Evolutionary conservation across 2,888 invertebrate species (phyloP), one percentile per base, ranked within the genome.

Genomic region (Hirtodrosophila trivittata): DNA sequence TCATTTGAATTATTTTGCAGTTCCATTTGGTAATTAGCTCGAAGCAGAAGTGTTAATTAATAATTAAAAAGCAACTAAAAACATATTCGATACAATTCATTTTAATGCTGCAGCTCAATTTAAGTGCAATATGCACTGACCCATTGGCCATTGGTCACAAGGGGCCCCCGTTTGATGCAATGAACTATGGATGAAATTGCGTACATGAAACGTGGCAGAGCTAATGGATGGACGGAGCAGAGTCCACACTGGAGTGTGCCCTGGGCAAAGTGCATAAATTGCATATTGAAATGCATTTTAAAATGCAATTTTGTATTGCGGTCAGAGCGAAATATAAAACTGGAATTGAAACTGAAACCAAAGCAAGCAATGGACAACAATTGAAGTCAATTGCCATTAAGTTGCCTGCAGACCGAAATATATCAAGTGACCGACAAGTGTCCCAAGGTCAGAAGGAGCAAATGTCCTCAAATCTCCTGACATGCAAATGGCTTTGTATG

Each of bases 301-400:
- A 73, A 64, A 70, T 62, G 73, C 75, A 75, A 78, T 82, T 78
- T 75, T 78, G 73, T 65, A 63, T 50, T 66, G 73, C 62, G 64
- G 75, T 21, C 56, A 69, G 45, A 42, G 32, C 42, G 35, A 51
- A 46, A 14, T 9, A 39, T 7, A 39, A 38, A 28, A 14, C 43
- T 2, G 5, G 5, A 21, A 21, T 21, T 21, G 18, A 38, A 47
- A 45, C 49, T 25, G 32, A 54, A 50, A 49, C 57, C 47, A 33
- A 45, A 62, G 37, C 13, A 56, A 66, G 56, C 21, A n/a, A n/a
- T n/a, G 42, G 28, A 55, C 50, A 50, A 46, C 55, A 74, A 66
- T 56, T 63, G 55, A 38, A 54, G 32, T 62, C 39, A 42, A 52
- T 41, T 59, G 75, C 39, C 51, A 52, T 50, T 54, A 35, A 41